Base-by-base conservation (phyloP, 2,797 vertebrate genomes). In the Buphagus erythrorhynchus region DNA sequence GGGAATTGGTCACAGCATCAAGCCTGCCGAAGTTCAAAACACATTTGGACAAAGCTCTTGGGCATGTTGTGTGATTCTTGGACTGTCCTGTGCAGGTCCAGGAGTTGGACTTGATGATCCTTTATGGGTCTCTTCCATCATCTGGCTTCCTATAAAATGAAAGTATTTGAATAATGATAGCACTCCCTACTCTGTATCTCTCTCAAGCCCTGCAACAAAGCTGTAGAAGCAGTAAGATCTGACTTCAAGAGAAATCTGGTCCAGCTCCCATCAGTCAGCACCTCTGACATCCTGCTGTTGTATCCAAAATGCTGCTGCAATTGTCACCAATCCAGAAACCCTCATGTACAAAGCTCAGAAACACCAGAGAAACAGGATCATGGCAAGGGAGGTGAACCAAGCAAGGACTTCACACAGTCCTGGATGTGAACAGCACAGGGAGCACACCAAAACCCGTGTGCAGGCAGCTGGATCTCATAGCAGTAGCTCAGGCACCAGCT, bases 391-490 rank as follows among this genome's bases (percentile, higher is more conserved):
- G 29, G 28, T 1, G 12, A 88, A 38, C 16, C 42, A 68, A 45
- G 28, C 18, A 55, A 49, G 1, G 4, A 16, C 28, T 43, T 38
- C 10, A 16, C 2, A 4, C 4, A 31, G 57, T n/a, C 15, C 62
- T 40, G 25, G 58, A 88, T 1, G 3, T 10, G 13, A 85, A 42
- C 16, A 76, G 36, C 33, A 40, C n/a, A 28, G 31, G 38, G 21
- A 86, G 9, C 2, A 5, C 24, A 12, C 16, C 4, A 11, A 86
- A 79, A 79, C 12, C 5, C 1, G 0, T 0, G 0, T 7, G 22
- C 22, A 29, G 16, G n/a, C 57, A 84, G 8, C 62, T 72, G 36
- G 45, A 48, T 72, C 40, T 43, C 33, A 16, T 13, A 74, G 33
- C 22, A 61, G 49, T 8, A 87, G 48, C 55, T 59, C 69, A 67